Base-by-base conservation (phyloP, 1,140 invertebrate species). In the Tetragnatha versicolor region DNA sequence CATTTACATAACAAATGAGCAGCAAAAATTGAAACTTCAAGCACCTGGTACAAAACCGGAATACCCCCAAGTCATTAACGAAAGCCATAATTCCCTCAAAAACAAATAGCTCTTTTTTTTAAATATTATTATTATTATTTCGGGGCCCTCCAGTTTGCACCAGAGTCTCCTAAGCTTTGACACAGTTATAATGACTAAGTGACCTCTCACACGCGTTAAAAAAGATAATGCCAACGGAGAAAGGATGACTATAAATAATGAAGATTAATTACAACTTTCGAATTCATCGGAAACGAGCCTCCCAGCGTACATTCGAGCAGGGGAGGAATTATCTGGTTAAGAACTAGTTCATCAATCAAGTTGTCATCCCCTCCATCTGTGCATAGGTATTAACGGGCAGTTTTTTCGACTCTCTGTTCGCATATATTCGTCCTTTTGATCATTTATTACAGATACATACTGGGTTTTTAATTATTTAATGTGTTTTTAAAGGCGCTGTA, bases 391-490 rank as follows among this genome's bases (percentile, higher is more conserved):
- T 73, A 73, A 35, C 27, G 7, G 27, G 1, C n/a, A 7, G 10
- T 58, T 73, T 58, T 39, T 45, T 42, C 33, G 20, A 5, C 31
- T 35, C 45, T 51, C 6, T 39, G 25, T 58, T 10, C 49, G 49
- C 25, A 20, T 51, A 20, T 70, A 35, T 70, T 53, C 49, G 42
- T 45, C 31, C 10, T 25, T 29, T 45, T 14, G 33, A 42, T 60
- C 33, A 27, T 60, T 73, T 73, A 60, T 73, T 73, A 55, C 39
- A 29, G n/a, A 45, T 45, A n/a, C 55, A 47, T 45, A 73, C 55
- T 60, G 20, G 20, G 69, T 73, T 73, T 73, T 73, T 73, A 73
- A 73, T 60, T 73, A 73, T 60, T 60, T 73, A 73, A 73, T 73
- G 69, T 37, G 69, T 73, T 73, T 73, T 73, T 60, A 37, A 73